phyloP scores from a whole-genome alignment of 2,113 vertebrate genomes.

The Nycticorax nycticorax region DNA sequence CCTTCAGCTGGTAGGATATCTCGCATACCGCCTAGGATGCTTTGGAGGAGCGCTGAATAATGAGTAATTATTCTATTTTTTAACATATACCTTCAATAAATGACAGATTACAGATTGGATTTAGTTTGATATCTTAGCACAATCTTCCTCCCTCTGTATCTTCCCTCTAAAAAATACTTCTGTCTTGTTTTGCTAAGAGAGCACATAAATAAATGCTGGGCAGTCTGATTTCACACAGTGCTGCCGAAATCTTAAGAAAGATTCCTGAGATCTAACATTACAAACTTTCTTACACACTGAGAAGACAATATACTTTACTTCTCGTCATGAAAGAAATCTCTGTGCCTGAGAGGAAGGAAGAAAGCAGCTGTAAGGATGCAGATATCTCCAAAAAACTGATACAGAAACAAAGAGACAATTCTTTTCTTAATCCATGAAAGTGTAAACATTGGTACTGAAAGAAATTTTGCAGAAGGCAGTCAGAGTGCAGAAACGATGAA shows the following conservation, averaged over 20 bases:
- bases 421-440: slow-evolving; percentile 30
- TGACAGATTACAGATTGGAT: slow-evolving; percentile 15
- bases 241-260: slow-evolving; percentile 12
- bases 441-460: slow-evolving; percentile 30
- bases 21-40: not conserved
- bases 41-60: not conserved
- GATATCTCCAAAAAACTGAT: slow-evolving; percentile 55
- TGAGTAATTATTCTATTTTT: not conserved
- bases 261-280: not conserved
- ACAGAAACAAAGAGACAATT: not conserved
- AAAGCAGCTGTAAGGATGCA: not conserved
- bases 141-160: not conserved
- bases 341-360: slow-evolving; percentile 24
- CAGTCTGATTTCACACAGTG: slow-evolving; percentile 29
- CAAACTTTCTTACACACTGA: slow-evolving; percentile 11
- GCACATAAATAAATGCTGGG: slow-evolving; percentile 11
- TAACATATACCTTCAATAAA: not conserved
- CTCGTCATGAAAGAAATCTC: slow-evolving; percentile 51
- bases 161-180: not conserved
- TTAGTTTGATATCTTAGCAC: not conserved
- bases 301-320: slow-evolving; percentile 39
- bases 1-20: not conserved
- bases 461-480: slow-evolving; percentile 22
- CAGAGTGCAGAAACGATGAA: slow-evolving; percentile 45
- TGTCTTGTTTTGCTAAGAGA: not conserved